These are phyloP conservation scores for Drosophila austrosaltans DNA, from an alignment of 2,888 invertebrate genomes.

Conservation along the genomic window DNA sequence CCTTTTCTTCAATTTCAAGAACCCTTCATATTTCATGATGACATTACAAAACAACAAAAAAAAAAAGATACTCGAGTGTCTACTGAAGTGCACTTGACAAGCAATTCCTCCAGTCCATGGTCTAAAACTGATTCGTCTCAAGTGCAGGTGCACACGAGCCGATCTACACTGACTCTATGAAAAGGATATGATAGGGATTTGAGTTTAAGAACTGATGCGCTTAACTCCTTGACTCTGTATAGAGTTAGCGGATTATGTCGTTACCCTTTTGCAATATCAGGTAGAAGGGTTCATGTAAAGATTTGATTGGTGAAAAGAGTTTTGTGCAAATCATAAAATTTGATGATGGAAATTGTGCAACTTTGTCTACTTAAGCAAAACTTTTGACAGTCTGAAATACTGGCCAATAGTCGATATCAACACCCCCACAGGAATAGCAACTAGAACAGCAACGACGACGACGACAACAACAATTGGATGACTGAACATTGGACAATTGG, in stretches of 20 bases:
- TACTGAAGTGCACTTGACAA: constrained; percentile 62
- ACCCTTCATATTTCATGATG: constrained; percentile 65
- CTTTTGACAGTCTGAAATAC: constrained; percentile 7
- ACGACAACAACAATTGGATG: not conserved
- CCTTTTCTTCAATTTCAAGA: constrained; percentile 67
- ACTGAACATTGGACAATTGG: constrained; percentile 69
- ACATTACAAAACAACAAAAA: constrained; percentile 18
- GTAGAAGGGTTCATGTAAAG: not conserved
- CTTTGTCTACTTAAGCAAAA: constrained; percentile 1
- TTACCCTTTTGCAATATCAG: not conserved
- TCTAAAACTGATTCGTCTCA: constrained; percentile 36
- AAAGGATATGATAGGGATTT: constrained; percentile 22
- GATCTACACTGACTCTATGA: constrained; percentile 28
- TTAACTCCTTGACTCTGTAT: constrained; percentile 48
- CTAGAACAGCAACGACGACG: not conserved
- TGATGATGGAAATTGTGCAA: not conserved
- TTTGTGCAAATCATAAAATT: no score
- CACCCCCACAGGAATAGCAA: constrained; percentile 11
- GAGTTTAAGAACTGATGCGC: constrained; percentile 40
- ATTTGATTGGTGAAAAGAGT: not conserved
- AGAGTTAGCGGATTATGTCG: constrained; percentile 18
- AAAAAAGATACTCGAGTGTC: constrained; percentile 66
- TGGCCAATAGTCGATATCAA: not conserved
- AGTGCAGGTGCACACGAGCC: constrained; percentile 63
- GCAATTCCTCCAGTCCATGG: constrained; percentile 11